A percentile compares a stretch with the other conserved stretches of the same genome.
Evolutionary conservation across 2,113 vertebrate genomes (phyloP).

Genomic region (Hylia prasina): DNA sequence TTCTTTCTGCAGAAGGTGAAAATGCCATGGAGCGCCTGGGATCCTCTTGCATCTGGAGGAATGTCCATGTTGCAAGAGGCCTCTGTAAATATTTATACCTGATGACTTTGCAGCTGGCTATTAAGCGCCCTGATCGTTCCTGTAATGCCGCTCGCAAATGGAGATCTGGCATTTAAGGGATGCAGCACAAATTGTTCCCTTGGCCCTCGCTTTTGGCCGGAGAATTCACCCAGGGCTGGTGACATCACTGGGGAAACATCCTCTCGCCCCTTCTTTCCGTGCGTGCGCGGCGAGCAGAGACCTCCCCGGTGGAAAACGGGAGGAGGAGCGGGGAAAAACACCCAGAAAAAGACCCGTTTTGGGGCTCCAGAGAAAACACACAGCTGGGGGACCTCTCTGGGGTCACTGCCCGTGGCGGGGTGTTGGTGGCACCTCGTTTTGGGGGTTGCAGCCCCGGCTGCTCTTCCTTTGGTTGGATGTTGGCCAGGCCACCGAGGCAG

Average conservation of each 20-base stretch:
- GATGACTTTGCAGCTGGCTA: conserved; percentile 40
- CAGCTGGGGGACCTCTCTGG: rapidly evolving
- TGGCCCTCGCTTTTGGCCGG: conserved; percentile 20
- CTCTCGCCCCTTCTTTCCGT: background rate
- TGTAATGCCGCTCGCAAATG: background rate
- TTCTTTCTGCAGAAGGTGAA: conserved; percentile 26
- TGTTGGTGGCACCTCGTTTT: background rate
- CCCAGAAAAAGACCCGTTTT: rapidly evolving
- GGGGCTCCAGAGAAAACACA: rapidly evolving
- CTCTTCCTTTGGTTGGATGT: background rate
- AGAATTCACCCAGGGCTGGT: conserved; percentile 24
- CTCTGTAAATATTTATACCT: conserved; percentile 69
- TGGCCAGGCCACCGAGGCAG: rapidly evolving
- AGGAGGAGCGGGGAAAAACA: background rate
- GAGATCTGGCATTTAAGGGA: conserved; percentile 46
- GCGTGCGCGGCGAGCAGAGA: rapidly evolving
- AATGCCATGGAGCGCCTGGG: background rate
- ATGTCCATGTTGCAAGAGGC: conserved; percentile 33
- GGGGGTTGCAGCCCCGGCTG: background rate
- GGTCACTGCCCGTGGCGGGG: rapidly evolving
- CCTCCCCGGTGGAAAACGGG: rapidly evolving
- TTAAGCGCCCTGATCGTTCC: conserved; percentile 48
- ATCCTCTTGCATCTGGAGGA: conserved; percentile 22
- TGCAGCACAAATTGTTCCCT: conserved; percentile 17
- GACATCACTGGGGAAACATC: conserved; percentile 53